Evolutionary conservation across 2,888 invertebrate species (phyloP).

Genomic region (Pediacus dermestoides): DNA sequence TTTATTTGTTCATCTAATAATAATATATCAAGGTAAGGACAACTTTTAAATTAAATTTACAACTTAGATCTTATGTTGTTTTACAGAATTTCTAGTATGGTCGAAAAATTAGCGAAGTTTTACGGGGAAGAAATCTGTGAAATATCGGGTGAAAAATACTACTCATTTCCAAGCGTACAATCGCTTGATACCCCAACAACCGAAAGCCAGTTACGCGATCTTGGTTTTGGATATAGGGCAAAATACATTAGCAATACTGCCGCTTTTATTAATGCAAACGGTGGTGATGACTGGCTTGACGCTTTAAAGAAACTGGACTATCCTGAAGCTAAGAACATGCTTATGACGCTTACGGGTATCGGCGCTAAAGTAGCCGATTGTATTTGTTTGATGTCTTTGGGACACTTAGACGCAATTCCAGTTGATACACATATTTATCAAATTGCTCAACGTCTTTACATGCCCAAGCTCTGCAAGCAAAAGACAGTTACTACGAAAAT

Average conservation of each 20-base stretch:
- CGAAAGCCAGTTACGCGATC: constrained; percentile 66
- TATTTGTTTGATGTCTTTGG: constrained; percentile 93
- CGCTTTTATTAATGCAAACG: constrained; percentile 58
- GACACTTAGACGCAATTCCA: constrained; percentile 83
- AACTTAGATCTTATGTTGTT: constrained; percentile 5
- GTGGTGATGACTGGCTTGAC: constrained; percentile 71
- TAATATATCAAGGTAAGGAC: constrained; percentile 74
- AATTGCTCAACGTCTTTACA: constrained; percentile 76
- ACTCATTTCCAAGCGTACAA: constrained; percentile 83
- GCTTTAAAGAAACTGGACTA: constrained; percentile 67
- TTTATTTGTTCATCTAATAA: constrained; percentile 99
- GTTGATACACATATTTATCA: constrained; percentile 96
- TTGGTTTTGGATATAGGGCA: constrained; percentile 85
- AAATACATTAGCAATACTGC: constrained; percentile 80
- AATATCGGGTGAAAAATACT: constrained; percentile 62
- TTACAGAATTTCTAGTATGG: constrained; percentile 81
- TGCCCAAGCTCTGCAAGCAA: constrained; percentile 68
- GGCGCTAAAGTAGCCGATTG: constrained; percentile 98
- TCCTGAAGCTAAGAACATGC: constrained; percentile 64
- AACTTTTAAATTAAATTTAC: constrained; percentile 8
- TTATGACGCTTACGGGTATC: constrained; percentile 81
- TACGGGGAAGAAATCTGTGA: constrained; percentile 77
- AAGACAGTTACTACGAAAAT: constrained; percentile 79
- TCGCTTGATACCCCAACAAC: too few relatives aligned
- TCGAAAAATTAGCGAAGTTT: constrained; percentile 77